A percentile compares a stretch with the other conserved stretches of the same genome.
phyloP scores from a whole-genome alignment of 2,888 invertebrate species.

The Hydriomena furcata region DNA sequence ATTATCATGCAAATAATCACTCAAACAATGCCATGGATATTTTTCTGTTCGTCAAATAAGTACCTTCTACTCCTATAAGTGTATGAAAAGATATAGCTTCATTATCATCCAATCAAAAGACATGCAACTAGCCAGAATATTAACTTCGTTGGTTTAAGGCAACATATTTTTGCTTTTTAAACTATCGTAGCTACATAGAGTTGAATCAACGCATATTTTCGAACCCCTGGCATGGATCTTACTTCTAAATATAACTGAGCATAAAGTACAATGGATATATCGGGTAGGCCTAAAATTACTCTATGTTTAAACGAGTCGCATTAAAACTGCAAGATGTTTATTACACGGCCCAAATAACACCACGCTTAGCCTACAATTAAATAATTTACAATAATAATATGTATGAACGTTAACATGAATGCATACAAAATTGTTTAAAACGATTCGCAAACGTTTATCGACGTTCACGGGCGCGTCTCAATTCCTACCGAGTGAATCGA shows the following conservation, averaged over 20 bases:
- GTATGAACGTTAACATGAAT: conserved; percentile 70
- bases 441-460: conserved; percentile 37
- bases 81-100: not conserved
- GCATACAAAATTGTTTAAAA: conserved; percentile 61
- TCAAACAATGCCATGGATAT: conserved; percentile 1
- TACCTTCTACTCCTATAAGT: not conserved
- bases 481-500: conserved; percentile 44
- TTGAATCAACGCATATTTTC: conserved; percentile 10
- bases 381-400: conserved; percentile 77
- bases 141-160: not conserved
- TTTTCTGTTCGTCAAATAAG: not conserved
- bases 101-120: not conserved
- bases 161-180: not conserved
- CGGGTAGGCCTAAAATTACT: conserved; percentile 54
- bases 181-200: conserved; percentile 3
- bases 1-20: not conserved
- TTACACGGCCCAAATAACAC: conserved; percentile 53
- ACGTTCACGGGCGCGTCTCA: conserved; percentile 43
- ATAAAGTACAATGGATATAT: conserved; percentile 69
- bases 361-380: conserved; percentile 61
- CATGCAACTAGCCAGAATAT: not conserved
- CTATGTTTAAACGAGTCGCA: conserved; percentile 41
- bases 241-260: conserved; percentile 78
- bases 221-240: conserved; percentile 35
- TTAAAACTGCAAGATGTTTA: conserved; percentile 45